Evolutionary conservation across 2,113 vertebrate species (phyloP).

Genomic region (Tychaedon coryphoeus): DNA sequence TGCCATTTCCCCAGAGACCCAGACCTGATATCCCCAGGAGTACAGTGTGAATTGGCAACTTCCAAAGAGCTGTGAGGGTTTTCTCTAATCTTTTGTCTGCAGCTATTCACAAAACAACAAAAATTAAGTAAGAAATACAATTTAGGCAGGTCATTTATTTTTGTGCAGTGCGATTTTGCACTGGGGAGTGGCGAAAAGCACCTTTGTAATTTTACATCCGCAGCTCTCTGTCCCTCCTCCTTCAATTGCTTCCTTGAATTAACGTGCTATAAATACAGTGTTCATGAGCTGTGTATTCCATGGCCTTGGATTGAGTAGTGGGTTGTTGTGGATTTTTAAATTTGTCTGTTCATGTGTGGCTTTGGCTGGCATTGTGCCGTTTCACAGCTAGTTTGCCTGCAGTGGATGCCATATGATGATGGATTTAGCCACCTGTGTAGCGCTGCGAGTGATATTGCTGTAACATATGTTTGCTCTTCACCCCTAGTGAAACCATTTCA

Average conservation of each 20-base stretch:
- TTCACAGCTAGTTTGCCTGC: constrained; percentile 46
- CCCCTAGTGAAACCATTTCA: constrained; percentile 13
- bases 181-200: background rate
- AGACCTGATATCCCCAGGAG: too few species aligned
- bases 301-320: background rate
- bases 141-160: background rate
- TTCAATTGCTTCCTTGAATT: background rate
- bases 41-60: too few species aligned
- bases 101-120: background rate
- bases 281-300: background rate
- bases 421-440: constrained; percentile 56
- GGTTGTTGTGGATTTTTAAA: background rate
- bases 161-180: background rate
- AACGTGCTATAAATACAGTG: background rate
- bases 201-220: background rate
- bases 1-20: too few species aligned
- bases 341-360: background rate
- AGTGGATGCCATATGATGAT: constrained; percentile 51
- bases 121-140: background rate
- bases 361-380: constrained; percentile 19
- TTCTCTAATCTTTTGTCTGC: too few species aligned
- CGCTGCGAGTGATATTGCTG: background rate
- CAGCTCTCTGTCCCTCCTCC: background rate
- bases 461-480: constrained; percentile 56
- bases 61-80: too few species aligned